These are phyloP conservation scores for Anser cygnoides DNA, from an alignment of 2,113 vertebrate genomes.

Conservation along the genomic window DNA sequence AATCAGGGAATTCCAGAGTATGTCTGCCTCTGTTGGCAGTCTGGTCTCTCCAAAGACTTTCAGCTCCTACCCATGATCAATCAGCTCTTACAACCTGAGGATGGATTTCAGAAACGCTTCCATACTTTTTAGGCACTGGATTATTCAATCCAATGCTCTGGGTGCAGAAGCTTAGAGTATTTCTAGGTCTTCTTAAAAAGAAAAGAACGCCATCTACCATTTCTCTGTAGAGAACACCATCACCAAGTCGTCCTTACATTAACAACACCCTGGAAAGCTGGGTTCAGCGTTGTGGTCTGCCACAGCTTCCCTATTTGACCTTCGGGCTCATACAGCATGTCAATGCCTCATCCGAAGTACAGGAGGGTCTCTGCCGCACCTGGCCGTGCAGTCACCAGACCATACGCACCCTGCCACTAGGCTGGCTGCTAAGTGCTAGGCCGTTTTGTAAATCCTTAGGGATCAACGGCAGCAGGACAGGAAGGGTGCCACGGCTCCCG, in stretches of 20 bases:
- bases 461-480: neutral
- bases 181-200: neutral
- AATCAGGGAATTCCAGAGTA: too few relatives aligned
- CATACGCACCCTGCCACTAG: fast-evolving
- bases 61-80: neutral
- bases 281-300: neutral
- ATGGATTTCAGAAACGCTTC: neutral
- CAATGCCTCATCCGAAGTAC: neutral
- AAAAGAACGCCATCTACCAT: neutral
- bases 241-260: neutral
- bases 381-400: neutral
- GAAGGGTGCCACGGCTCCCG: neutral
- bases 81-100: neutral
- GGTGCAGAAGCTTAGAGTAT: neutral
- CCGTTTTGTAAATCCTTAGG: neutral
- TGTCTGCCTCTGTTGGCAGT: neutral
- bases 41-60: neutral
- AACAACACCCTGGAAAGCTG: neutral
- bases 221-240: neutral
- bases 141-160: neutral
- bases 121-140: neutral
- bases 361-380: neutral
- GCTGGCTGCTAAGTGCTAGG: neutral
- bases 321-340: neutral
- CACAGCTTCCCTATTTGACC: neutral